Conservation (phyloP, 2,888 invertebrate genomes). For the Acleris sparsana region DNA sequence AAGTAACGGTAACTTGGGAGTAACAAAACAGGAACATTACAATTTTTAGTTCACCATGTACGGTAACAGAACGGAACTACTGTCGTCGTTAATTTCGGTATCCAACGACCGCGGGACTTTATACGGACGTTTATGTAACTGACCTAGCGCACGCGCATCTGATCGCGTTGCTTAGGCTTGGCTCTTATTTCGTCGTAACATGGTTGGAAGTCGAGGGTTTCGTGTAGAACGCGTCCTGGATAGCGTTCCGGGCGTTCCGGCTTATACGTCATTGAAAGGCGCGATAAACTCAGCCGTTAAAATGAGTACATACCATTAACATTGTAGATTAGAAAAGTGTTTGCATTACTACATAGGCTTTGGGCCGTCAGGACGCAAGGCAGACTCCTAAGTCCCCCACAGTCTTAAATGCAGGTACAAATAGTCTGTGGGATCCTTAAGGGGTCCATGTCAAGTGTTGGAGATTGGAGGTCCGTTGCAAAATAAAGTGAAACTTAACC, state of each 20-base stretch:
- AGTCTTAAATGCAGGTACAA: too few species aligned
- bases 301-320: background rate
- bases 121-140: constrained; percentile 40
- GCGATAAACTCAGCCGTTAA: background rate
- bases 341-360: too few species aligned
- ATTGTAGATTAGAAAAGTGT: too few species aligned
- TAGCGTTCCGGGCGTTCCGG: constrained; percentile 44
- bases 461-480: too few species aligned
- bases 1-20: background rate
- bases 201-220: constrained; percentile 38
- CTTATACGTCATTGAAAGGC: constrained; percentile 42
- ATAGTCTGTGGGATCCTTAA: too few species aligned
- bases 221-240: constrained; percentile 55
- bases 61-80: constrained; percentile 5
- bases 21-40: too few species aligned
- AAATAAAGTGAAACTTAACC: too few species aligned
- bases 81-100: constrained; percentile 24
- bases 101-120: constrained; percentile 27
- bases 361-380: too few species aligned
- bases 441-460: too few species aligned
- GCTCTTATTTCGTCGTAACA: constrained; percentile 8
- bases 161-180: constrained; percentile 28
- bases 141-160: constrained; percentile 30
- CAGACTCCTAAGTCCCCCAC: too few species aligned
- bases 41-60: background rate